Evolutionary conservation across 1,140 invertebrate genomes (phyloP), one percentile per base, ranked within the genome.

Genomic region (Adoxophyes honmai): DNA sequence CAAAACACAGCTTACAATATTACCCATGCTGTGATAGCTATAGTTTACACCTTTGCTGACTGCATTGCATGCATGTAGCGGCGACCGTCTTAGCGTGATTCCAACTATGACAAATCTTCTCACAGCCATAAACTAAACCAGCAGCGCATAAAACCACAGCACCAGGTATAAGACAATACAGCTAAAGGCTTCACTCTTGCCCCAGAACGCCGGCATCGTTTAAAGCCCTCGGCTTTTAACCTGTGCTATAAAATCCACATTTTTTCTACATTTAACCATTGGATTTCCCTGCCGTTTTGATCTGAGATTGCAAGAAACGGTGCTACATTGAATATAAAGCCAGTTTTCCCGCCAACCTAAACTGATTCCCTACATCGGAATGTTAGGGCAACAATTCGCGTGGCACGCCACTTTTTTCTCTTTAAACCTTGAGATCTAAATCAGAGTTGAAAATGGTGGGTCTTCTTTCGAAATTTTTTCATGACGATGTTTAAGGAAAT

Each of bases 271-370:
- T 48, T 48, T 48, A 33, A 63, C 64, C 68, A 70, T 72, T 69
- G 70, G 73, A 77, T 73, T 71, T 74, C 59, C 63, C 63, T 57
- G 35, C 52, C 52, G 52, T 65, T 62, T 62, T 67, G 75, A 78
- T 78, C 70, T 71, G 60, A 75, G 71, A 70, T 75, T 70, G 68
- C 66, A 69, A 68, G 59, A 66, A 73, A 74, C 62, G 59, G 67
- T 64, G 68, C 73, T 68, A 73, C 73, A 75, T 78, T 75, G 66
- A 68, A 71, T 66, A 64, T 55, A 73, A 70, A 59, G 37, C 53
- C 44, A 48, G 18, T 52, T 58, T 56, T 21, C 34, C 9, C 15
- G 21, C 9, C 60, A 57, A 57, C 34, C 34, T 33, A 66, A 58
- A 57, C 34, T 51, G 10, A 51, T 57, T 48, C 44, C 28, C 63